These are phyloP conservation scores for Pristionchus maxplancki DNA, from an alignment of 2,888 invertebrate genomes.

Conservation along the genomic window DNA sequence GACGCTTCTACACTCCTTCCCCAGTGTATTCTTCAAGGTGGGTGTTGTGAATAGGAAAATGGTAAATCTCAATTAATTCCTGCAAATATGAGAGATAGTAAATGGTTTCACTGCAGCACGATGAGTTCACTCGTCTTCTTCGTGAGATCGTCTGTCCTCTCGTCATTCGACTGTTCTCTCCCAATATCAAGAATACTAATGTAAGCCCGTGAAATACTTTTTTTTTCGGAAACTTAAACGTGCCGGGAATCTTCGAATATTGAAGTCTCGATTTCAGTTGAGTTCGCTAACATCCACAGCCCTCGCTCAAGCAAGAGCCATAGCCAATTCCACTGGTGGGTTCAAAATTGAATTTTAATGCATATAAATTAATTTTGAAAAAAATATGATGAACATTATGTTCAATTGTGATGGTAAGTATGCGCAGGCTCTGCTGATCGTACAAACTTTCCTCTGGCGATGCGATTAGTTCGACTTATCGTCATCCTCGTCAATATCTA, in stretches of 20 bases:
- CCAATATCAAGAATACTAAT: slow-evolving; percentile 93
- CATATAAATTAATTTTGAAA: no score
- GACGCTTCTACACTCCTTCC: slow-evolving; percentile 86
- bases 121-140: slow-evolving; percentile 92
- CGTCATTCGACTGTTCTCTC: slow-evolving; percentile 97
- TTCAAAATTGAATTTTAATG: background rate
- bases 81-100: background rate
- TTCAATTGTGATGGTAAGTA: background rate
- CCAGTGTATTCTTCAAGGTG: slow-evolving; percentile 80
- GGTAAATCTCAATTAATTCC: background rate
- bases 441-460: slow-evolving; percentile 96
- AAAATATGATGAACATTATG: no score
- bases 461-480: slow-evolving; percentile 93
- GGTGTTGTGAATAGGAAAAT: background rate
- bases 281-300: slow-evolving; percentile 40
- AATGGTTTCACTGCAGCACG: slow-evolving; percentile 83
- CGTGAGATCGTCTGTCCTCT: slow-evolving; percentile 98
- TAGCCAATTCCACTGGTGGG: slow-evolving; percentile 38
- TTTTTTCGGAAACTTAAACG: background rate
- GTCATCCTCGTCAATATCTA: slow-evolving; percentile 90
- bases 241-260: background rate
- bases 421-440: slow-evolving; percentile 84
- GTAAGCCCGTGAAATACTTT: slow-evolving; percentile 57
- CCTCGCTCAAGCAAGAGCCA: slow-evolving; percentile 46
- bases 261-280: slow-evolving; percentile 20